Evolutionary conservation across 1,140 invertebrate genomes (phyloP).

Genomic region (Heliconius himera): DNA sequence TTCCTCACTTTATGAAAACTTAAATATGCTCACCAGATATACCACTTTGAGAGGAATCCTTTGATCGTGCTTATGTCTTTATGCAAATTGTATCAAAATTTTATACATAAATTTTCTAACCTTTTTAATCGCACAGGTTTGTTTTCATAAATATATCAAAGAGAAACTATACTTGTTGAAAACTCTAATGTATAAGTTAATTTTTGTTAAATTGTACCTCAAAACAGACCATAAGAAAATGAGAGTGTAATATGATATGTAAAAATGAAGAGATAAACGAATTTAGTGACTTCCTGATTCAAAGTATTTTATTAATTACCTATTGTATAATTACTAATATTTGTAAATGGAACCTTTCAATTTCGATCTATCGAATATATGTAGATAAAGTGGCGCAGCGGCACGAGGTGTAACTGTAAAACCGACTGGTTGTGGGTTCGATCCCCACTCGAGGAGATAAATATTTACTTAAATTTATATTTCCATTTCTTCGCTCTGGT

Average conservation of each 20-base stretch:
- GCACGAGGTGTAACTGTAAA: too few species aligned
- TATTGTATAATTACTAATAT: too few species aligned
- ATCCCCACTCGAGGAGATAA: too few species aligned
- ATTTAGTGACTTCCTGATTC: too few species aligned
- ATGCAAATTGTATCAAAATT: conserved; percentile 77
- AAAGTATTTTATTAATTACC: too few species aligned
- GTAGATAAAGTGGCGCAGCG: too few species aligned
- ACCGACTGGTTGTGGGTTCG: too few species aligned
- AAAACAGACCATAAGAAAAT: not conserved
- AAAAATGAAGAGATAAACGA: too few species aligned
- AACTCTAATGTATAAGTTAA: not conserved
- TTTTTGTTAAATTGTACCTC: not conserved
- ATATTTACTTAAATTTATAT: too few species aligned
- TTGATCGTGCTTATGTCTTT: conserved; percentile 78
- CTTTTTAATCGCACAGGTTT: conserved; percentile 22
- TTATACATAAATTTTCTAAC: conserved; percentile 54
- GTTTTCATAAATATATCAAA: conserved; percentile 15
- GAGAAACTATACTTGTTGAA: not conserved
- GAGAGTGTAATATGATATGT: not conserved
- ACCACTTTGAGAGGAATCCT: conserved; percentile 78
- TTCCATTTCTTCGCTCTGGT: too few species aligned
- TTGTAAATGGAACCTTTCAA: too few species aligned
- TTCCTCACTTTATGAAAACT: conserved; percentile 81
- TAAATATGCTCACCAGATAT: conserved; percentile 79
- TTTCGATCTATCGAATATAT: too few species aligned